Conservation (phyloP, 2,888 invertebrate genomes). For the Hypercompe scribonia region DNA sequence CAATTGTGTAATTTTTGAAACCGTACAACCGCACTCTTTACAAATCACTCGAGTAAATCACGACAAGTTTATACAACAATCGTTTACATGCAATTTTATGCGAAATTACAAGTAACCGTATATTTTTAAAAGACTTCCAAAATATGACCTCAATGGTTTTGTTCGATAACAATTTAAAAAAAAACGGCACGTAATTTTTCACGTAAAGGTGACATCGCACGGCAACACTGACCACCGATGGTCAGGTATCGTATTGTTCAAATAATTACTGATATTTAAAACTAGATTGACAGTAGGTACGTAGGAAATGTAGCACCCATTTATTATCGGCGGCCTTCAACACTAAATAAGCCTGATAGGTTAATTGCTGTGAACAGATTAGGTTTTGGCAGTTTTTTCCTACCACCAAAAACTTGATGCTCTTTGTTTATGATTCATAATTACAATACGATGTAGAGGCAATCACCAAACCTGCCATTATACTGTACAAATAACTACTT, state of each 20-base stretch:
- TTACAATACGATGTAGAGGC: constrained; percentile 78
- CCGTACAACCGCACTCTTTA: constrained; percentile 14
- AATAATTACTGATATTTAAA: constrained; percentile 53
- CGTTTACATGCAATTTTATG: constrained; percentile 62
- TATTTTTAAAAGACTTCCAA: constrained; percentile 68
- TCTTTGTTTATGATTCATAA: constrained; percentile 84
- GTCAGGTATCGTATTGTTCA: constrained; percentile 46
- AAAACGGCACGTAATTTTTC: constrained; percentile 62
- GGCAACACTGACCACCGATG: constrained; percentile 44
- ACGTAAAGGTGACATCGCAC: constrained; percentile 43
- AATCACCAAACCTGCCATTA: constrained; percentile 84
- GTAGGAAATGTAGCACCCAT: constrained; percentile 71
- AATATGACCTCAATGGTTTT: constrained; percentile 68
- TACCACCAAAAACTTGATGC: constrained; percentile 63
- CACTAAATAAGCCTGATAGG: constrained; percentile 82
- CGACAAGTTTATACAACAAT: constrained; percentile 51
- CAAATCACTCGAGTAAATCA: constrained; percentile 31
- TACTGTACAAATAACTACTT: constrained; percentile 82
- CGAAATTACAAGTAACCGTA: constrained; percentile 65
- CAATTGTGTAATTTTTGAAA: constrained; percentile 21
- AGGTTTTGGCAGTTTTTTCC: constrained; percentile 82
- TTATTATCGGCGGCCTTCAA: constrained; percentile 77
- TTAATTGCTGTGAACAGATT: constrained; percentile 83
- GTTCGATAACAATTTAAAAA: constrained; percentile 69
- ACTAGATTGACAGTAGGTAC: constrained; percentile 59